Base-by-base conservation (phyloP, 1,140 invertebrate genomes). In the Drosophila kepulauana region DNA sequence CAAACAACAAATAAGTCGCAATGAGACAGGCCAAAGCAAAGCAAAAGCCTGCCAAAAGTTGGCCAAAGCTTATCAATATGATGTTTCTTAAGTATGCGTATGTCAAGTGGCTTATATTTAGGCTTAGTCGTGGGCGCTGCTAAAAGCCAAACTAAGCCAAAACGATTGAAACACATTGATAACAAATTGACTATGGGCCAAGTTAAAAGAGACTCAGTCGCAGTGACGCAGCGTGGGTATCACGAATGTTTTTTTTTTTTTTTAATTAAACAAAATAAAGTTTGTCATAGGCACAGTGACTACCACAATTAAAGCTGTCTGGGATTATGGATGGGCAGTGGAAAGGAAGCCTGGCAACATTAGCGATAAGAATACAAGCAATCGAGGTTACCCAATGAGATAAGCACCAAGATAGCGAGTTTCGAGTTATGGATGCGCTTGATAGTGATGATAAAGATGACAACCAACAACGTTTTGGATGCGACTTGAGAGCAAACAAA, bases 141-240 rank as follows among this genome's bases (percentile, higher is more conserved):
- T 61, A 68, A 75, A 69, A 68, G 69, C 80, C 77, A 77, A 16
- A 82, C 65, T 82, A 78, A 82, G 73, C 74, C 81, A 79, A 75
- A 75, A 43, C 54, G 65, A 82, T 77, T 68, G 61, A 70, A 73
- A 49, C 49, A 63, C 65, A 73, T 68, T 74, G 69, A 85, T 82
- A 85, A 68, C 65, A 82, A 74, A 71, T 80, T 77, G 77, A 77
- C 62, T 68, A 71, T 62, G 78, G 74, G 74, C 77, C 81, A 82
- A 77, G 66, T 70, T 71, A 74, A 65, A 45, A 67, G 61, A n/a
- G 25, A 46, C 61, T 46, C 59, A 59, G 13, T 25, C 7, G 35
- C 10, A 38, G 35, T 38, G 28, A 33, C 20, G 2, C n/a, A 46
- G 35, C n/a, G 58, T 65, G 68, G 56, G 33, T 38, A 62, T 61